Conservation (phyloP, 2,888 invertebrate genomes). For the Agonopterix alstromeriana region DNA sequence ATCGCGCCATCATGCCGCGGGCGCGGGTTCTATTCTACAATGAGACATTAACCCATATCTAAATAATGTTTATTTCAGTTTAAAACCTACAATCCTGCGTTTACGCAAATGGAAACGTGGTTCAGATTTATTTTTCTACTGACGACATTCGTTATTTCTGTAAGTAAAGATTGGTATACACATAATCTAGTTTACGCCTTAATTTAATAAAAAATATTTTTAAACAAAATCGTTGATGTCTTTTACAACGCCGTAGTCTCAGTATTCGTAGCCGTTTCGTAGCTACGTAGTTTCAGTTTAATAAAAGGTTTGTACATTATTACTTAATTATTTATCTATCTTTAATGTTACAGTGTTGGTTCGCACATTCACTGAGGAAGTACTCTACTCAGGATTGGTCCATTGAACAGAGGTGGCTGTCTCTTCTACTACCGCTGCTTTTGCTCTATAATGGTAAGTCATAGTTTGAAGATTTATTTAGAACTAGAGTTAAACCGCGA, state of each 20-base stretch:
- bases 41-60: too few relatives aligned
- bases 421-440: slow-evolving; percentile 89
- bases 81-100: slow-evolving; percentile 96
- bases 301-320: too few relatives aligned
- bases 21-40: too few relatives aligned
- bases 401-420: slow-evolving; percentile 98
- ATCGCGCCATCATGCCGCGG: too few relatives aligned
- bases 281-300: too few relatives aligned
- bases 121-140: slow-evolving; percentile 95
- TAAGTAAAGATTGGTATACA: slow-evolving; percentile 69
- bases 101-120: slow-evolving; percentile 98
- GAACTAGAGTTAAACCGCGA: too few relatives aligned
- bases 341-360: slow-evolving; percentile 89
- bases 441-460: slow-evolving; percentile 93
- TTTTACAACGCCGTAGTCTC: too few relatives aligned
- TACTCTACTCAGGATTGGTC: slow-evolving; percentile 96
- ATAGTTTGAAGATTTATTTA: neutral
- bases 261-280: too few relatives aligned
- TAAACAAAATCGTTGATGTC: neutral
- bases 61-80: slow-evolving; percentile 80
- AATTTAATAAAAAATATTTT: neutral
- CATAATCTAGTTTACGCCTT: too few relatives aligned
- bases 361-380: slow-evolving; percentile 90
- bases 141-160: slow-evolving; percentile 90
- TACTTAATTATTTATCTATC: too few relatives aligned